Percentiles rank a stretch among this genome's conserved stretches.
Conservation (phyloP, 2,888 invertebrate genomes). For the Drosophila colorata region DNA sequence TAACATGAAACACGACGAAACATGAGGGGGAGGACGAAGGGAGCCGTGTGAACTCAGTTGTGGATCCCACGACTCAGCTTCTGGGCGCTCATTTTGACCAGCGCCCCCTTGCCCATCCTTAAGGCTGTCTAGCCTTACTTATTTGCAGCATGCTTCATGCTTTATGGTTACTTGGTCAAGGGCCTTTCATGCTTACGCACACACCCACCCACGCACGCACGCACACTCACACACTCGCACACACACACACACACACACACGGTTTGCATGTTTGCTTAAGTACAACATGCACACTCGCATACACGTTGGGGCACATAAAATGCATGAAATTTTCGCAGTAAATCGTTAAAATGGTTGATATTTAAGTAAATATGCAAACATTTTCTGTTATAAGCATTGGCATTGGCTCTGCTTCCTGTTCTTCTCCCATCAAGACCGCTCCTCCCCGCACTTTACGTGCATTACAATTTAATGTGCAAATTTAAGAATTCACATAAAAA, state of each 20-base stretch:
- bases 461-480: slow-evolving; percentile 65
- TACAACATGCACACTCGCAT: slow-evolving; percentile 27
- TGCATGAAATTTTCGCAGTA: slow-evolving; percentile 74
- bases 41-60: slow-evolving; percentile 7
- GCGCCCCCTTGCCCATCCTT: slow-evolving; percentile 32
- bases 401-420: slow-evolving; percentile 21
- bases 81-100: slow-evolving; percentile 46
- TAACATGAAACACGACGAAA: slow-evolving; percentile 72
- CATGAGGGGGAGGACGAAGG: slow-evolving; percentile 19
- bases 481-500: slow-evolving; percentile 62
- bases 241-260: slow-evolving; percentile 21
- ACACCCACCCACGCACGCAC: slow-evolving; percentile 23
- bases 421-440: neutral
- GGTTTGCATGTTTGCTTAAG: slow-evolving; percentile 51
- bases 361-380: slow-evolving; percentile 78
- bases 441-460: slow-evolving; percentile 29
- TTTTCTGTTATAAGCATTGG: slow-evolving; percentile 60
- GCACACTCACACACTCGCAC: slow-evolving; percentile 16
- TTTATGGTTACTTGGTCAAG: slow-evolving; percentile 82
- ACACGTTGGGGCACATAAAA: slow-evolving; percentile 54
- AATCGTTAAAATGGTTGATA: slow-evolving; percentile 76
- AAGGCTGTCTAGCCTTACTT: slow-evolving; percentile 77
- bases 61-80: slow-evolving; percentile 39
- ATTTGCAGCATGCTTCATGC: slow-evolving; percentile 79
- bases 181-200: slow-evolving; percentile 69